phyloP scores from a whole-genome alignment of 2,113 vertebrate species.

The Petroica traversi region DNA sequence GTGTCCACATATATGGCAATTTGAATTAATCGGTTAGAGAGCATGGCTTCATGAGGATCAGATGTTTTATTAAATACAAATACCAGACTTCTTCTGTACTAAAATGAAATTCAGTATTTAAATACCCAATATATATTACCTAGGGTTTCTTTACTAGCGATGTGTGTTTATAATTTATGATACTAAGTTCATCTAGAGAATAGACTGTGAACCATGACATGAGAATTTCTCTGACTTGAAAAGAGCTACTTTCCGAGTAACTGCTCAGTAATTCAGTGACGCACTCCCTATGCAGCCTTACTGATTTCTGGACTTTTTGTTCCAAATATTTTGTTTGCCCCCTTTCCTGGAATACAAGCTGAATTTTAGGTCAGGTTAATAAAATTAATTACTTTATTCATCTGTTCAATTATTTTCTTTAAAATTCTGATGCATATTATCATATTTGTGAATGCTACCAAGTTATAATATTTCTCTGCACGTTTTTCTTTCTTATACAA shows the following conservation, averaged over 20 bases:
- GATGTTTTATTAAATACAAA: background rate
- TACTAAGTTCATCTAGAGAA: background rate
- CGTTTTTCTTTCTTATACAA: background rate
- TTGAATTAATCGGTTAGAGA: background rate
- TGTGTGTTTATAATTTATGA: background rate
- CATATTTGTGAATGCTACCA: background rate
- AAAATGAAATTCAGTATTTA: slow-evolving; percentile 1
- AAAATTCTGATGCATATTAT: background rate
- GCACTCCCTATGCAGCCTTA: background rate
- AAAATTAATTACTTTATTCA: background rate
- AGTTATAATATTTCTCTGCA: background rate
- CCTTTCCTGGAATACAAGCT: background rate
- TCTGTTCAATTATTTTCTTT: background rate
- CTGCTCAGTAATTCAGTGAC: background rate
- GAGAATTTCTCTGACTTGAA: background rate
- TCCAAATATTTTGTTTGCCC: background rate
- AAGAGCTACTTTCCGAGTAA: background rate
- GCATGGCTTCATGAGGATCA: background rate
- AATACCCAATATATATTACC: background rate
- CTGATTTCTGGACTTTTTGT: background rate
- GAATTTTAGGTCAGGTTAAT: background rate
- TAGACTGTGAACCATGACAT: background rate
- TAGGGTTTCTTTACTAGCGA: background rate
- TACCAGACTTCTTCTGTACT: background rate
- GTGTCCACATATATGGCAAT: background rate